Evolutionary conservation across 2,797 vertebrate species (phyloP).

Genomic region (Lepilemur ruficaudatus): DNA sequence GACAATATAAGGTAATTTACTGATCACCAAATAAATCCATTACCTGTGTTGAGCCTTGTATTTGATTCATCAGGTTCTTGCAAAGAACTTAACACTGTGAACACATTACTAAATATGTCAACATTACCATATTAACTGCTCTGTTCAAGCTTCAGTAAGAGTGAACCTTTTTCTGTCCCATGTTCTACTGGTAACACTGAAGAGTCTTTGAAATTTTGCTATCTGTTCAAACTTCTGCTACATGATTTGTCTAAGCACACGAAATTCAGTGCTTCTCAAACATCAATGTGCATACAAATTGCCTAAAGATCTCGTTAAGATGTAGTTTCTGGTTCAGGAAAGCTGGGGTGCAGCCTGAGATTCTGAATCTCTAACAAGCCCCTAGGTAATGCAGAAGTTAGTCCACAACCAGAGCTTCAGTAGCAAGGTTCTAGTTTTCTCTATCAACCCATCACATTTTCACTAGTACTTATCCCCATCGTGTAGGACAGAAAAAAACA

Average conservation of each 20-base stretch:
- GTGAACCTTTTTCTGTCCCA: background rate
- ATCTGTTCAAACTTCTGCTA: background rate
- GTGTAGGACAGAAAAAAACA: background rate
- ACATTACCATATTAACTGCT: background rate
- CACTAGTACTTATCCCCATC: background rate
- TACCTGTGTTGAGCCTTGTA: slow-evolving; percentile 83
- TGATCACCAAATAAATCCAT: slow-evolving; percentile 92
- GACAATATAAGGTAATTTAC: slow-evolving; percentile 89
- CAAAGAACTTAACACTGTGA: slow-evolving; percentile 78
- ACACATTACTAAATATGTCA: slow-evolving; percentile 75
- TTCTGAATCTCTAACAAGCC: background rate
- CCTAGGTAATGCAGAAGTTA: too few relatives aligned
- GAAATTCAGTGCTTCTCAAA: background rate
- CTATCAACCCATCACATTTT: background rate
- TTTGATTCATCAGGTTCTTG: slow-evolving; percentile 72
- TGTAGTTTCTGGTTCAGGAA: background rate
- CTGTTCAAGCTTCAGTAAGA: background rate
- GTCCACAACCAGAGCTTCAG: background rate
- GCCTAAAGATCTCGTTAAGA: background rate
- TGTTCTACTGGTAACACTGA: background rate
- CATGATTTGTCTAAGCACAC: background rate
- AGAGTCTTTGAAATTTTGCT: background rate
- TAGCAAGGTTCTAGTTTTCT: background rate
- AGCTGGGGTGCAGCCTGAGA: background rate
- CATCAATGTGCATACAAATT: background rate